Evolutionary conservation across 2,113 vertebrate species (phyloP), one percentile per base, ranked within the genome.

Genomic region (Actenoides lindsayi): DNA sequence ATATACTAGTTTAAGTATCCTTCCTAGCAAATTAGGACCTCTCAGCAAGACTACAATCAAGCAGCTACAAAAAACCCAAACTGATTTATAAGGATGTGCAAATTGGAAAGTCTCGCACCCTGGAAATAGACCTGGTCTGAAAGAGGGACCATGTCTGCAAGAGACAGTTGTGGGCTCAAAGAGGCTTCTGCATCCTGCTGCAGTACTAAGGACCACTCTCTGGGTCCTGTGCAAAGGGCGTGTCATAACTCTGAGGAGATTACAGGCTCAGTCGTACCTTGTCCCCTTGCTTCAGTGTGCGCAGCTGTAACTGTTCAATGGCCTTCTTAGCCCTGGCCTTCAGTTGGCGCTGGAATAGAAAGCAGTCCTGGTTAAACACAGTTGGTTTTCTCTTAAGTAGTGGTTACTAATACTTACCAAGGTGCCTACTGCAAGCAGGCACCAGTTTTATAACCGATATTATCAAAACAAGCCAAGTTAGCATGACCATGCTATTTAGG

Each of bases 291-390:
- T 98, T 99, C 91, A 99, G 96, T 3, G 98, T 99, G 48, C 99
- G 98, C 15, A 99, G 97, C 51, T 98, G 94, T 74, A 99, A 97
- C 42, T 96, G 98, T n/a, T 97, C 91, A 16, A 99, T 99, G 11
- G 99, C 99, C 73, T 98, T 99, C 97, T 99, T 99, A 5, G 99
- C 99, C 96, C 98, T 98, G 10, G 97, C 98, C 95, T 98, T 99
- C 81, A 99, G 98, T 60, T 87, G 98, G 92, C 81, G 97, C 98
- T 99, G 98, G 41, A 97, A 56, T 16, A 97, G 80, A 97, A 79
- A 93, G 54, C 11, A 7, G 28, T 10, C 62, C 80, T 46, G 48
- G 74, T 97, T 93, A 95, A 63, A 70, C 21, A 60, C 33, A 16
- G 62, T 8, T 33, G 16, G 18, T 67, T 27, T 35, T 24, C 60